phyloP scores from a whole-genome alignment of 2,888 invertebrate species.

The Smittia sp. region DNA sequence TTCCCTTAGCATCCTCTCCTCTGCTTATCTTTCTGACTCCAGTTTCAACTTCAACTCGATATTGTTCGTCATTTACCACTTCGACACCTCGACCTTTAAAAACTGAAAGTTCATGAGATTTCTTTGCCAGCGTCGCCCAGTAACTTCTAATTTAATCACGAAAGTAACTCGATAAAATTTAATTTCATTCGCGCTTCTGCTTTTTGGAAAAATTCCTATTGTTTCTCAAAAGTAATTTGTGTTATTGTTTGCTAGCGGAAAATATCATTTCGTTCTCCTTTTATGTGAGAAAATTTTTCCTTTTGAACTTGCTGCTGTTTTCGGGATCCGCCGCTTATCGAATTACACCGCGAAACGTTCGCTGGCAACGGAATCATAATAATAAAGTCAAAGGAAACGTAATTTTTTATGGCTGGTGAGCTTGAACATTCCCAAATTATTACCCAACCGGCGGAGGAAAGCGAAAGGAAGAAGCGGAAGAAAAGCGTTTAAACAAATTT shows the following conservation, averaged over 20 bases:
- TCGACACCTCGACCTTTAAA: no score
- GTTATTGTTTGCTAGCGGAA: neutral
- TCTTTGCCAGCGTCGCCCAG: no score
- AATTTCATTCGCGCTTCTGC: no score
- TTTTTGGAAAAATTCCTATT: no score
- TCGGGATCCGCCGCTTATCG: constrained; percentile 26
- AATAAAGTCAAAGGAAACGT: constrained; percentile 35
- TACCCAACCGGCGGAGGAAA: neutral
- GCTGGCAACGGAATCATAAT: constrained; percentile 24
- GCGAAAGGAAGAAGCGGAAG: neutral
- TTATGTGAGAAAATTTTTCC: neutral
- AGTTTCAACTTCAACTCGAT: no score
- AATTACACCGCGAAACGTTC: constrained; percentile 22
- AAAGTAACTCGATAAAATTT: no score
- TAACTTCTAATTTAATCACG: no score
- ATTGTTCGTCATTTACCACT: no score
- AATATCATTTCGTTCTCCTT: neutral
- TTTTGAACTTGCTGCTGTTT: constrained; percentile 6
- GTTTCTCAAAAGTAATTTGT: neutral
- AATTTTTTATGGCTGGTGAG: constrained; percentile 28
- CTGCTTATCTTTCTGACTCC: no score
- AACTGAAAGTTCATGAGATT: no score
- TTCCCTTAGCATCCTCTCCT: no score
- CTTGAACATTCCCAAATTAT: constrained; percentile 2
- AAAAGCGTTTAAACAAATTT: constrained; percentile 8